phyloP scores from a whole-genome alignment of 1,140 invertebrate genomes.

The Neodiprion lecontei region DNA sequence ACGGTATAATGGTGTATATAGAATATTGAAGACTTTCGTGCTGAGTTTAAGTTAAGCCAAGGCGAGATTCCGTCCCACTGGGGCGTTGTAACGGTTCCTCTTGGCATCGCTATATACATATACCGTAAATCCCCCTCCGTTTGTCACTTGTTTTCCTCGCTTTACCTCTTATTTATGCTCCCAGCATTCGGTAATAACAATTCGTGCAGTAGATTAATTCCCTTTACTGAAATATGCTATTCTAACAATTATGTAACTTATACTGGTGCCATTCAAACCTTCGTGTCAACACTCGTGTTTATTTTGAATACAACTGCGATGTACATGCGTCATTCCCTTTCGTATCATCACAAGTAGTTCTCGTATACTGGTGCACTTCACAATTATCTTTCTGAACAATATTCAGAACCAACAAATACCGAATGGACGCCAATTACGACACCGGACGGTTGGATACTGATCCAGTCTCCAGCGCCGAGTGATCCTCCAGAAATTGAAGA shows the following conservation, averaged over 20 bases:
- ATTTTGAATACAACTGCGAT: no score
- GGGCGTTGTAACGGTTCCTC: conserved; percentile 43
- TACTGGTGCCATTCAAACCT: background rate
- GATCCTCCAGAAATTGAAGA: conserved; percentile 31
- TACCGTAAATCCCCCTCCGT: conserved; percentile 24
- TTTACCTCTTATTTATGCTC: conserved; percentile 11
- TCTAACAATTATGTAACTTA: background rate
- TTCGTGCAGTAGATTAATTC: background rate
- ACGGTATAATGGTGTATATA: background rate
- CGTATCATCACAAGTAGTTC: no score
- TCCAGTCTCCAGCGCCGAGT: conserved; percentile 55
- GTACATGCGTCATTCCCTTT: no score
- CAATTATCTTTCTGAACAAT: conserved; percentile 4
- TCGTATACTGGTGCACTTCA: no score
- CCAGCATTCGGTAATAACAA: conserved; percentile 19
- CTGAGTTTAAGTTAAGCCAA: conserved; percentile 14
- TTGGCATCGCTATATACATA: conserved; percentile 32
- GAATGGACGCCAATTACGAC: conserved; percentile 67
- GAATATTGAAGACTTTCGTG: conserved; percentile 20
- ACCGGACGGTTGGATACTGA: conserved; percentile 71
- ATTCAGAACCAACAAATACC: conserved; percentile 51
- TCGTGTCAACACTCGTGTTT: no score
- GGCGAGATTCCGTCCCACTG: conserved; percentile 35
- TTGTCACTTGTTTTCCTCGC: conserved; percentile 22
- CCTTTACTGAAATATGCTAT: background rate